Base-by-base conservation (phyloP, 2,113 vertebrate species). In the Scopus umbretta region DNA sequence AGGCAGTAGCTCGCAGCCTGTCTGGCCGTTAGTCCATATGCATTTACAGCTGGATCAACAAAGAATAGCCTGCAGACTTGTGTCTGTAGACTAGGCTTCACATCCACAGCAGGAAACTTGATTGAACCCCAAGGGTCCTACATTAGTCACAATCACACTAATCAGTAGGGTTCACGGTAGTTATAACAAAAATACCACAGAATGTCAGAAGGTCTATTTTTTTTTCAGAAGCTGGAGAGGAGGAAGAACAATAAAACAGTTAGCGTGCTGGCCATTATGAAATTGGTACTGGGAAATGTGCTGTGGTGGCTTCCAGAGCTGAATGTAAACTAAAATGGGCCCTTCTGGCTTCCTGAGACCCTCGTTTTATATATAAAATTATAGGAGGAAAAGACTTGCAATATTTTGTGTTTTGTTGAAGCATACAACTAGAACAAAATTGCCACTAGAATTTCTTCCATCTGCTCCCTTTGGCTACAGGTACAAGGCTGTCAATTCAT, bases 401-500 rank as follows among this genome's bases (percentile, higher is more conserved):
- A 49, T 90, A 75, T 80, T 92, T 79, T 81, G 45, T 62, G 73
- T 59, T 56, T 94, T 80, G 62, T 87, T 94, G 92, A 85, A 93
- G n/a, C 61, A 80, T 50, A 65, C 63, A 70, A 34, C n/a, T 84
- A 66, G 68, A 66, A 55, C 0, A 2, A 72, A 88, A 49, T 80
- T 94, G 80, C 82, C 72, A 61, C 55, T 93, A 16, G 84, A 89
- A 73, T 81, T 91, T 76, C 66, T 97, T 89, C 93, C 93, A 92
- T 96, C 88, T 97, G 92, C 62, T 96, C 45, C 34, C 58, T 92
- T 91, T 95, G 90, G 88, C 88, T 95, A 80, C 88, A 91, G 85
- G 72, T 91, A 62, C 50, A 91, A 76, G 80, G 38, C 80, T 96
- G 90, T 83, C 84, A 89, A 90, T 95, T 96, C 58, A 92, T 79